These are phyloP conservation scores for Smutsia gigantea DNA, from an alignment of 2,797 vertebrate genomes.

Conservation along the genomic window DNA sequence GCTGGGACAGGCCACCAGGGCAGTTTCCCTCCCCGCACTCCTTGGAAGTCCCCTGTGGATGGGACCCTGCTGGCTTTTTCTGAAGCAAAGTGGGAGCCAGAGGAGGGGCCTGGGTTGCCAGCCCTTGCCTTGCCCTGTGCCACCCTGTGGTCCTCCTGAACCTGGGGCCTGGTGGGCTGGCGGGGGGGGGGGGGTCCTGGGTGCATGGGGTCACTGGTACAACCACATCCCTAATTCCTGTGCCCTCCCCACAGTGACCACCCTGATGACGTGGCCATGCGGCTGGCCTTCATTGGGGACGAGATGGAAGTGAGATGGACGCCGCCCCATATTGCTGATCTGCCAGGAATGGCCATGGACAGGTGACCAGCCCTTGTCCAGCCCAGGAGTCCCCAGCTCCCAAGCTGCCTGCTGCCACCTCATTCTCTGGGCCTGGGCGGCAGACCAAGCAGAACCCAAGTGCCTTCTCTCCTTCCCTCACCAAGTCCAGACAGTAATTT, in stretches of 20 bases:
- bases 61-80: not conserved
- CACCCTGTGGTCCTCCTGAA: fast-evolving
- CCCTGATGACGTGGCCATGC: conserved; percentile 83
- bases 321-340: not conserved
- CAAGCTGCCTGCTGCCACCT: not conserved
- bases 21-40: not conserved
- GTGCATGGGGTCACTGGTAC: not conserved
- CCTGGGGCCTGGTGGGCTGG: fast-evolving
- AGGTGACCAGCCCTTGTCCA: conserved; percentile 34
- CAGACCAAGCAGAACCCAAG: not conserved
- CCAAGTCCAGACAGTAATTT: not conserved
- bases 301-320: conserved; percentile 75
- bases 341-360: conserved; percentile 52
- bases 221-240: too few relatives aligned
- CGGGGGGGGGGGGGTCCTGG: not conserved
- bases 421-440: not conserved
- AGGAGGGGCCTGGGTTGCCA: not conserved
- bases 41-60: not conserved
- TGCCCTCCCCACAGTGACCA: not conserved
- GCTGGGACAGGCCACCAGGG: not conserved
- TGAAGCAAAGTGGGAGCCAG: not conserved
- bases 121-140: not conserved
- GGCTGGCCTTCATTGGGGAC: conserved; percentile 94
- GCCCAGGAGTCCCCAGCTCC: not conserved
- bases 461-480: not conserved